Percentiles rank a stretch among this genome's conserved stretches.
Conservation (phyloP, 2,113 vertebrate species). For the Corythornis vintsioides region DNA sequence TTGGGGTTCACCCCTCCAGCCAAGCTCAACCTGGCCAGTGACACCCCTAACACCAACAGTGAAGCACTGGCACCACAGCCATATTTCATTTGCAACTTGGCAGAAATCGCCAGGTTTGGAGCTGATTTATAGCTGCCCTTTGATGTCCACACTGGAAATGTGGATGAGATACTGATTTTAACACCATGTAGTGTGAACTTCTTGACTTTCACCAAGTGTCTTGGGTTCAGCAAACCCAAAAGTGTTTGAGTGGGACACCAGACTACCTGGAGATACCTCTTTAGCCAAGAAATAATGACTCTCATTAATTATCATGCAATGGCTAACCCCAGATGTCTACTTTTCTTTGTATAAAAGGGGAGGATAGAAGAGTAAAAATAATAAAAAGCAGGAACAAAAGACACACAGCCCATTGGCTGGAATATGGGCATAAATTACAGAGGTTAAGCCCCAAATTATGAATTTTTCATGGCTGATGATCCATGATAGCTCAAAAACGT, state of each 20-base stretch:
- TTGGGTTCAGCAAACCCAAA: not conserved
- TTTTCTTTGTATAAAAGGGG: not conserved
- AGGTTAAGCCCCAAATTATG: not conserved
- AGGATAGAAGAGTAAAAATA: not conserved
- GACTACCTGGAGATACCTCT: not conserved
- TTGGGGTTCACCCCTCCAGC: not conserved
- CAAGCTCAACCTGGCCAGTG: not conserved
- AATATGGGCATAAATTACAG: not conserved
- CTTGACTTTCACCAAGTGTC: not conserved
- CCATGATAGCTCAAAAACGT: not conserved
- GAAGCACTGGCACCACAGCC: not conserved
- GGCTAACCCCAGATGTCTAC: not conserved
- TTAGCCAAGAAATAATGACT: not conserved
- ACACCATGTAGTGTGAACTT: accelerated
- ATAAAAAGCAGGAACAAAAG: not conserved
- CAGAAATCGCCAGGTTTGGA: not conserved
- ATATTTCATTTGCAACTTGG: not conserved
- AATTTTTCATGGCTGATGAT: not conserved
- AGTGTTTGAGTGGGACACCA: not conserved
- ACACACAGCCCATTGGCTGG: not conserved
- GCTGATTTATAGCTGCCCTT: not conserved
- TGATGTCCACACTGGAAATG: not conserved
- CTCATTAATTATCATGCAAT: not conserved
- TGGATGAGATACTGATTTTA: not conserved
- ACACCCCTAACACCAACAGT: not conserved